Evolutionary conservation across 2,797 vertebrate species (phyloP).

Genomic region (Aythya fuligula): DNA sequence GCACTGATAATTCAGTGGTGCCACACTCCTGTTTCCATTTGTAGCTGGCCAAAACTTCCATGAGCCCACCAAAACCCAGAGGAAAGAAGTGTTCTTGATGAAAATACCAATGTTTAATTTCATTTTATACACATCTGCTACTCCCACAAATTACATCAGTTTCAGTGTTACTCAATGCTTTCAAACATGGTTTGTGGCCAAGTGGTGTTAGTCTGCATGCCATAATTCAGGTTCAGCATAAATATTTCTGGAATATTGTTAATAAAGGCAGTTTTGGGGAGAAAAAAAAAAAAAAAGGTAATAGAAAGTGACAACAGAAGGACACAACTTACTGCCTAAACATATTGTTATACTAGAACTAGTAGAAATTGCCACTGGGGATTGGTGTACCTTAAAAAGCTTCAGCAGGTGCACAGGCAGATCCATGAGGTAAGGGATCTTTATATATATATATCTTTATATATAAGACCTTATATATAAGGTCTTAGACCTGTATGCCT

Average conservation of each 20-base stretch:
- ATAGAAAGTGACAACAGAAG: background rate
- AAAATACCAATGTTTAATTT: background rate
- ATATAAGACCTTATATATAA: background rate
- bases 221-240: background rate
- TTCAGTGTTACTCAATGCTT: background rate
- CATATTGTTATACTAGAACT: background rate
- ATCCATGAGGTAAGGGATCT: background rate
- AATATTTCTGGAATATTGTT: background rate
- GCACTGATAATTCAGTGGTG: background rate
- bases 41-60: background rate
- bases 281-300: background rate
- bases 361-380: background rate
- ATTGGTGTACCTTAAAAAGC: background rate
- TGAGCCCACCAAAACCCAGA: background rate
- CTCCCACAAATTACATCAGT: background rate
- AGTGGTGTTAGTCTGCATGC: background rate
- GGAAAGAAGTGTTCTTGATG: background rate
- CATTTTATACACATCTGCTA: background rate
- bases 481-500: background rate
- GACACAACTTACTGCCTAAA: background rate
- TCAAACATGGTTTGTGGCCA: background rate
- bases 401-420: background rate
- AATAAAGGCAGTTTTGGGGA: background rate
- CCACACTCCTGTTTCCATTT: background rate
- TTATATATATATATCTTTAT: background rate